phyloP scores from a whole-genome alignment of 2,113 vertebrate species.

The Nothoprocta pentlandii region DNA sequence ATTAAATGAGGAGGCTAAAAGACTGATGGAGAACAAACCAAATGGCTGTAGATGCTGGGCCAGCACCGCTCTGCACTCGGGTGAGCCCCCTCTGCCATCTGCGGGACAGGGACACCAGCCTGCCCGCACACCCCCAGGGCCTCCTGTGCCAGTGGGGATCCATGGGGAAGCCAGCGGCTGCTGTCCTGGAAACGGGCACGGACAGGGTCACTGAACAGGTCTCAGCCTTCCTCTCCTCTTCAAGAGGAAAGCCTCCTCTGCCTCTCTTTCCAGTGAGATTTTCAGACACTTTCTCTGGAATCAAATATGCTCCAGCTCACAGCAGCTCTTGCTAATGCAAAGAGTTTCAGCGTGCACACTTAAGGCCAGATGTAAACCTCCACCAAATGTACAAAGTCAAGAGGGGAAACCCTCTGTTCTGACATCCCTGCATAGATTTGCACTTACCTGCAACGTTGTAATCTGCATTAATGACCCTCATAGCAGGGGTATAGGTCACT shows the following conservation, averaged over 20 bases:
- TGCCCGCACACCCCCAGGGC: not conserved
- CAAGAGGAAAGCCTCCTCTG: not conserved
- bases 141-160: not conserved
- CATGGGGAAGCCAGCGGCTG: not conserved
- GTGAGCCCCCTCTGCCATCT: not conserved
- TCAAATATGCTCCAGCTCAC: not conserved
- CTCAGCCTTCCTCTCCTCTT: not conserved
- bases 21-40: not conserved
- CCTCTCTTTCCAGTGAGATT: not conserved
- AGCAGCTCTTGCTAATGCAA: not conserved
- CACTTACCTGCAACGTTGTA: conserved; percentile 85
- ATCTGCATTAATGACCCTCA: conserved; percentile 87
- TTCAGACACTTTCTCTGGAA: not conserved
- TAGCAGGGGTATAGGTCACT: conserved; percentile 92
- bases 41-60: not conserved
- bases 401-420: not conserved
- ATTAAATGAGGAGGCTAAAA: not conserved
- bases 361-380: not conserved
- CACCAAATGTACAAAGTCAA: not conserved
- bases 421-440: not conserved
- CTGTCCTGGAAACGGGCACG: not conserved
- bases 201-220: not conserved
- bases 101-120: not conserved
- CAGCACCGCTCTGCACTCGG: not conserved
- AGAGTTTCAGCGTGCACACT: not conserved